A percentile compares a stretch with the other conserved stretches of the same genome.
Conservation (phyloP, 2,113 vertebrate genomes). For the Electrona antarctica region DNA sequence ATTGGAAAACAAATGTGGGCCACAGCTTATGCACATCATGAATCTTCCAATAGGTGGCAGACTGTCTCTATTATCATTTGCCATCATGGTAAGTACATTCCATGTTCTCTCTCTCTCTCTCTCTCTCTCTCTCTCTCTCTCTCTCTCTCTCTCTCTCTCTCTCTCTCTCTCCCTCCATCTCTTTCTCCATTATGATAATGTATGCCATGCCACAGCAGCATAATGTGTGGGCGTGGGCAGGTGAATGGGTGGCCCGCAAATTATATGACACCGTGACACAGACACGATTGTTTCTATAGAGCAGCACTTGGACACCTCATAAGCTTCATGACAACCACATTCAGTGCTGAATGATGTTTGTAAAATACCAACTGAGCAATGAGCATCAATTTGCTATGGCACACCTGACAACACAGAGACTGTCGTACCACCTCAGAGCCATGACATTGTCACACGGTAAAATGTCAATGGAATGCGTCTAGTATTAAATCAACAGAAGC, state of each 20-base stretch:
- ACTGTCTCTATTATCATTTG: conserved; percentile 39
- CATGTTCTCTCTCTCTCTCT: neutral
- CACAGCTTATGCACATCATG: neutral
- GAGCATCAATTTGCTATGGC: conserved; percentile 24
- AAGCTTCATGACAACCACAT: conserved; percentile 23
- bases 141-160: neutral
- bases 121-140: conserved; percentile 1
- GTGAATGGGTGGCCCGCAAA: conserved; percentile 1
- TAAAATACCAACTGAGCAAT: neutral
- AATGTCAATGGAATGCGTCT: conserved; percentile 9
- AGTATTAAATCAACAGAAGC: conserved; percentile 9
- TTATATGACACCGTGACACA: conserved; percentile 44
- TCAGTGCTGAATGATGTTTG: conserved; percentile 36
- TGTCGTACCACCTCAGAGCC: conserved; percentile 24
- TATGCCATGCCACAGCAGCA: neutral
- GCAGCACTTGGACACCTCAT: conserved; percentile 41
- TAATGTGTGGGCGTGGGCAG: conserved; percentile 25
- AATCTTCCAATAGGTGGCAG: conserved; percentile 62
- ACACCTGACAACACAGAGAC: conserved; percentile 30
- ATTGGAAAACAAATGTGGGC: conserved; percentile 16
- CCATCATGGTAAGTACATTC: neutral
- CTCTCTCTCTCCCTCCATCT: neutral
- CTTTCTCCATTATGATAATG: no score
- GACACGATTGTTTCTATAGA: conserved; percentile 35
- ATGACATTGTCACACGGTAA: conserved; percentile 9